Percentiles rank a stretch among this genome's conserved stretches.
Evolutionary conservation across 2,888 invertebrate genomes (phyloP).

Genomic region (Crematogaster levior): DNA sequence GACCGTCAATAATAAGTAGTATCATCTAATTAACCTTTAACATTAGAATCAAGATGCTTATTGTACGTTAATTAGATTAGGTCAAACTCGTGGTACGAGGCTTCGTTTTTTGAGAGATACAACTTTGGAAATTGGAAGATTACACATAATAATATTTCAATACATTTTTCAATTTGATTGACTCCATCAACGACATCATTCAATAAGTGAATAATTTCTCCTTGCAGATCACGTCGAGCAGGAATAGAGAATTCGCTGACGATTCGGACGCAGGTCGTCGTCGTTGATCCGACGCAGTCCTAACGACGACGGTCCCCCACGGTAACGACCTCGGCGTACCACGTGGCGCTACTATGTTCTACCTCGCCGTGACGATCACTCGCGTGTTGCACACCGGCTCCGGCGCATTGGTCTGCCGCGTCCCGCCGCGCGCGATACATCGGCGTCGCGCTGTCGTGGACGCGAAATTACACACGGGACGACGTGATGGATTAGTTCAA

Average conservation of each 20-base stretch:
- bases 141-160: too few relatives aligned
- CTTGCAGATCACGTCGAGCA: not conserved
- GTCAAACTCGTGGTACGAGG: too few relatives aligned
- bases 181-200: too few relatives aligned
- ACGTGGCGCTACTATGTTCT: constrained; percentile 74
- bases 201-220: not conserved
- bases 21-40: too few relatives aligned
- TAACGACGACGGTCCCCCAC: constrained; percentile 53
- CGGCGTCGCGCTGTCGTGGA: not conserved
- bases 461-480: constrained; percentile 21
- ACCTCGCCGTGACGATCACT: constrained; percentile 62
- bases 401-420: constrained; percentile 53
- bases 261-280: not conserved
- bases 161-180: too few relatives aligned
- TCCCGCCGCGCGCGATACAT: not conserved
- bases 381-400: constrained; percentile 71
- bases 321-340: constrained; percentile 75
- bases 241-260: constrained; percentile 2
- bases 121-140: not conserved
- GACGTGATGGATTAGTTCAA: not conserved
- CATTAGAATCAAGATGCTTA: too few relatives aligned
- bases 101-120: too few relatives aligned
- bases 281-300: constrained; percentile 24
- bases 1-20: too few relatives aligned
- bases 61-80: too few relatives aligned